These are phyloP conservation scores for Papilio glaucus DNA, from an alignment of 1,140 invertebrate genomes.

Conservation along the genomic window DNA sequence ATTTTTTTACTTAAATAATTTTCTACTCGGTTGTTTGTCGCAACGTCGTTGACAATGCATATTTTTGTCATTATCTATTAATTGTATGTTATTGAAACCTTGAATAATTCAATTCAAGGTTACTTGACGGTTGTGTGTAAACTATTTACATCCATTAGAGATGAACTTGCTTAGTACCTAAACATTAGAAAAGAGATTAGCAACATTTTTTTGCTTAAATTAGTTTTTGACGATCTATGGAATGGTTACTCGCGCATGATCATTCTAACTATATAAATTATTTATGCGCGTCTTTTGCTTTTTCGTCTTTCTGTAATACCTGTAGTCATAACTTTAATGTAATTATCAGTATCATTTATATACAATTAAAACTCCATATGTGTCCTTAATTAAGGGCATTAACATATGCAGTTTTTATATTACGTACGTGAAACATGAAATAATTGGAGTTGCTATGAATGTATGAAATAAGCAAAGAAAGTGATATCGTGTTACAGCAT, in stretches of 20 bases:
- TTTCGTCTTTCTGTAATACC: not conserved
- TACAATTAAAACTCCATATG: not conserved
- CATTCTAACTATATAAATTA: not conserved
- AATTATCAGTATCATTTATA: not conserved
- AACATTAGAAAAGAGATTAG: constrained; percentile 54
- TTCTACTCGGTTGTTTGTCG: constrained; percentile 5
- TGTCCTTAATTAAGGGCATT: not conserved
- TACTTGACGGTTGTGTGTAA: constrained; percentile 70
- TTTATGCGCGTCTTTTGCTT: not conserved
- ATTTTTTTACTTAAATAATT: constrained; percentile 14
- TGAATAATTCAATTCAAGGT: constrained; percentile 52
- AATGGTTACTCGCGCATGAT: not conserved
- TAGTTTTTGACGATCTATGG: not conserved
- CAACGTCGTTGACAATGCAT: constrained; percentile 7
- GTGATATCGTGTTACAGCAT: not conserved
- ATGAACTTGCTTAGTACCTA: constrained; percentile 59
- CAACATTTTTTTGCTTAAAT: constrained; percentile 59
- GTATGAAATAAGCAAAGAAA: no score
- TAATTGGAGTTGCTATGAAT: no score
- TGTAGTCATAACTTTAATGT: not conserved
- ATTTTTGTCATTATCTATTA: constrained; percentile 15
- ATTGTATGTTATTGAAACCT: not conserved
- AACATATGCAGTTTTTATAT: not conserved
- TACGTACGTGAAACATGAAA: no score
- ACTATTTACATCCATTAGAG: constrained; percentile 46